Percentiles rank a stretch among this genome's conserved stretches.
Evolutionary conservation across 2,888 invertebrate species (phyloP).

Genomic region (Pteria penguin): DNA sequence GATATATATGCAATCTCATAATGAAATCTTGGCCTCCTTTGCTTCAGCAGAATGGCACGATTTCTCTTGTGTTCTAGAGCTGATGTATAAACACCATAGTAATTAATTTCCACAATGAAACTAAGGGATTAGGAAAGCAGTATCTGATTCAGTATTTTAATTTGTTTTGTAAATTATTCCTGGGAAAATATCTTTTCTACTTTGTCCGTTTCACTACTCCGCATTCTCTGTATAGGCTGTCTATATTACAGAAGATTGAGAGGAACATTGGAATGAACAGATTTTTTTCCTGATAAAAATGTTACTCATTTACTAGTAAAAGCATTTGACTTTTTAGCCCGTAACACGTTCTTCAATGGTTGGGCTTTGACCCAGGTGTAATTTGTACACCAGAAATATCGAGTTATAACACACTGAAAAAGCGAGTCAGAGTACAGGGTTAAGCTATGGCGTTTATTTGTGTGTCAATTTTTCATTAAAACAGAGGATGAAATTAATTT

Average conservation of each 20-base stretch:
- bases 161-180: too few species aligned
- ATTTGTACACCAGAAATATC: too few species aligned
- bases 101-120: not conserved
- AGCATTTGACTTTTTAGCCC: too few species aligned
- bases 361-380: not conserved
- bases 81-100: not conserved
- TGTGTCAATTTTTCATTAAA: not conserved
- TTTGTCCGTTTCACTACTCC: too few species aligned
- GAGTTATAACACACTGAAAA: too few species aligned
- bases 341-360: not conserved
- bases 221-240: too few species aligned
- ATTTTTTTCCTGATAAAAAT: too few species aligned
- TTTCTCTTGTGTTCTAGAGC: not conserved
- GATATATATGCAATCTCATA: slow-evolving; percentile 17
- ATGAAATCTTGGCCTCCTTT: slow-evolving; percentile 12
- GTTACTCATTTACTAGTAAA: too few species aligned
- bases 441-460: not conserved
- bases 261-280: too few species aligned
- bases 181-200: too few species aligned
- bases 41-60: not conserved
- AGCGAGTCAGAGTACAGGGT: not conserved
- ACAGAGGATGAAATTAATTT: not conserved
- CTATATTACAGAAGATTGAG: too few species aligned
- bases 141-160: too few species aligned
- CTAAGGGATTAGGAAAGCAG: not conserved